These are phyloP conservation scores for Agapornis roseicollis DNA, from an alignment of 2,113 vertebrate genomes.

Conservation along the genomic window DNA sequence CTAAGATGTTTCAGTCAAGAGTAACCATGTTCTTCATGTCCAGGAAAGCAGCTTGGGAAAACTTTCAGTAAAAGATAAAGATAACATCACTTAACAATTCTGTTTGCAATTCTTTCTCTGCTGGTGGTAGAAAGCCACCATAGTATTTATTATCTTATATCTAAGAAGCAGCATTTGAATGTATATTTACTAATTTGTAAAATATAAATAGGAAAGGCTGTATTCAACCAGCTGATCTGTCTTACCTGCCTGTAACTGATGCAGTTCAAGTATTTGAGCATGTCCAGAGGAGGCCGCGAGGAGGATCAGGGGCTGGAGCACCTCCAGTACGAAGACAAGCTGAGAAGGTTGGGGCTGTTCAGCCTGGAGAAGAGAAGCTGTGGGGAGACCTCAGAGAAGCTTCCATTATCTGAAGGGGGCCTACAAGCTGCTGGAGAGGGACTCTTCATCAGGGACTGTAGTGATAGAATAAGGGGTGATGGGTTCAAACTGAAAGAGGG, in stretches of 20 bases:
- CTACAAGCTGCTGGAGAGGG: background rate
- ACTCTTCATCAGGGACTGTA: background rate
- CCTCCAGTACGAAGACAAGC: background rate
- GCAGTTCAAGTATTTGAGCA: background rate
- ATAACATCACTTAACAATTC: constrained; percentile 8
- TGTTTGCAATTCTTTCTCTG: background rate
- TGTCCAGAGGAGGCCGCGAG: background rate
- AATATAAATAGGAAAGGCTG: background rate
- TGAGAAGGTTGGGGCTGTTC: background rate
- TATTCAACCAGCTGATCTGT: background rate
- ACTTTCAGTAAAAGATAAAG: background rate
- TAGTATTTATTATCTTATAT: background rate
- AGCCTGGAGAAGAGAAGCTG: background rate
- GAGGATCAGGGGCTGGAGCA: background rate
- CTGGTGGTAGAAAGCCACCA: background rate
- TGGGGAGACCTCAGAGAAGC: background rate
- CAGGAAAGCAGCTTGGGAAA: background rate
- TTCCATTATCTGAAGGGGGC: background rate
- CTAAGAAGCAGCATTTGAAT: background rate
- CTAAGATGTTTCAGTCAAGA: constrained; percentile 11
- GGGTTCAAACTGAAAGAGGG: background rate
- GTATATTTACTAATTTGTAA: background rate
- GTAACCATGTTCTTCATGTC: background rate
- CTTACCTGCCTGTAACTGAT: background rate
- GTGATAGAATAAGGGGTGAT: background rate